These are phyloP conservation scores for Microtus pennsylvanicus DNA, from an alignment of 2,113 vertebrate genomes.

Conservation along the genomic window DNA sequence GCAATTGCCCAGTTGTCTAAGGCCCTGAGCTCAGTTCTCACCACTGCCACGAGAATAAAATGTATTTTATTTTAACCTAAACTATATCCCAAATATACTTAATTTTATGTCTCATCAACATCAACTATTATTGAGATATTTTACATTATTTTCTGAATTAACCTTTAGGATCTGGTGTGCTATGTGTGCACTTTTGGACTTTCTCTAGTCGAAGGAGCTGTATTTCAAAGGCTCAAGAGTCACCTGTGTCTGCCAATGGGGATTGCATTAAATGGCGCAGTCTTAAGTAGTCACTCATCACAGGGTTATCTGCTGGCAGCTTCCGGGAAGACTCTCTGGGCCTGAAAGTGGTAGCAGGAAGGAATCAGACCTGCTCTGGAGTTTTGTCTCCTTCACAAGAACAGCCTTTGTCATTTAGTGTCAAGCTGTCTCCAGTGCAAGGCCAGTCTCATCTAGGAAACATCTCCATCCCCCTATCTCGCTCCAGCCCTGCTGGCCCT, in stretches of 20 bases:
- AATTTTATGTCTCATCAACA: background rate
- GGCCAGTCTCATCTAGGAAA: slow-evolving; percentile 49
- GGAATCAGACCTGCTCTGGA: slow-evolving; percentile 35
- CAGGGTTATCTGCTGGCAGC: background rate
- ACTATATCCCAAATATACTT: background rate
- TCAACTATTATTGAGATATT: background rate
- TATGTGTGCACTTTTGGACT: background rate
- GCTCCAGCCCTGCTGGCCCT: background rate
- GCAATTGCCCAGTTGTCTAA: background rate
- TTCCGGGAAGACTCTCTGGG: background rate
- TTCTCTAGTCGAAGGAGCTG: background rate
- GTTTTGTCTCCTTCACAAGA: slow-evolving; percentile 34
- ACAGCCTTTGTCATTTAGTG: slow-evolving; percentile 7
- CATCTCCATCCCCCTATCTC: background rate
- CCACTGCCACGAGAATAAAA: background rate
- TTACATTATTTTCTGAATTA: background rate
- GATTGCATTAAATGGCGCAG: background rate
- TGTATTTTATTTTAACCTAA: background rate
- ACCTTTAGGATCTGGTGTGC: background rate
- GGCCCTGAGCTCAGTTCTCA: background rate
- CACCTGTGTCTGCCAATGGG: background rate
- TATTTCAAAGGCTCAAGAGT: background rate
- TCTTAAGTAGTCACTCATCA: background rate
- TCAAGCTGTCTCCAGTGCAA: background rate
- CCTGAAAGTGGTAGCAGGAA: background rate